Evolutionary conservation across 2,888 invertebrate species (phyloP), one percentile per base, ranked within the genome.

Genomic region (Agrochola lota): DNA sequence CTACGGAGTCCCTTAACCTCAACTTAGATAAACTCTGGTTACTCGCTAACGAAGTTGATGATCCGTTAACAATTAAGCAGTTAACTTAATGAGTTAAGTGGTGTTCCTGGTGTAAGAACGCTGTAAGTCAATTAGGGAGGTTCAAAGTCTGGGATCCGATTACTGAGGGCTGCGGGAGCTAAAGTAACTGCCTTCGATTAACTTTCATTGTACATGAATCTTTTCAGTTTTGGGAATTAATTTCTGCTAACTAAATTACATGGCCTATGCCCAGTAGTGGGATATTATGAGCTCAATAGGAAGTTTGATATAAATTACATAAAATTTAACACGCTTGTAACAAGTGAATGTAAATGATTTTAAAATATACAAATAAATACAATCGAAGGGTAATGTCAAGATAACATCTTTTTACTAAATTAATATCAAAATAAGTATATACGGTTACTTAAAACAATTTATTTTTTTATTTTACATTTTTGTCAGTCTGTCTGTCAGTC

Each of bases 71-170:
- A 84, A 86, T 78, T 69, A 68, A 46, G 12, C 46, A 67, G 66
- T 78, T 71, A 67, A 76, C 62, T 52, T 17, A 72, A 70, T 78
- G 55, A 40, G 78, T 62, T 67, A 67, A 81, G 63, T 67, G 82
- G 60, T 30, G 62, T 26, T 57, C 46, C 35, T 52, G 84, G 59
- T 57, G 78, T 60, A 30, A 71, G 59, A 66, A 20, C 64, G 64
- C 17, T 49, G 69, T 63, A 78, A 86, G 62, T 72, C 71, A 72
- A 78, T 86, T 78, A 86, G n/a, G 23, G 15, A 46, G 72, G 69
- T 62, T 78, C 62, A 40, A 46, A 26, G 46, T 7, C 74, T 35
- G 62, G 11, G 46, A 71, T 71, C 64, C n/a, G 46, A 63, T 86
- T 73, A 86, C 80, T 59, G 23, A 57, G 59, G 52, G 60, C 64